Percentiles rank a stretch among this genome's conserved stretches.
phyloP scores from a whole-genome alignment of 2,797 vertebrate genomes.

The Molothrus ater region DNA sequence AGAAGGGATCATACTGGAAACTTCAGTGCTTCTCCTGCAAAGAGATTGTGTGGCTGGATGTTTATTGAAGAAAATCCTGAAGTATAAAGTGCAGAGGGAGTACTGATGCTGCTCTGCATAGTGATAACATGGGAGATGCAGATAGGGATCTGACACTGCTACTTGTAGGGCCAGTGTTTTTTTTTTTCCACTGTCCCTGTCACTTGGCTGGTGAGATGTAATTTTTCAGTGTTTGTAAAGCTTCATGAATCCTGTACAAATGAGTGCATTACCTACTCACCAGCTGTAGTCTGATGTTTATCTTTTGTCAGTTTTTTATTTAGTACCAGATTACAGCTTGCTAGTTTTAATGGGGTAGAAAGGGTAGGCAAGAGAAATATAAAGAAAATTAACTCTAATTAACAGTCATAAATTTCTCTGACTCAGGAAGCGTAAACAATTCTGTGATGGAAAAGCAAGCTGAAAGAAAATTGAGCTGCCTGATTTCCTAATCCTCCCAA shows the following conservation, averaged over 20 bases:
- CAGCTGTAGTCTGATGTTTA: not conserved
- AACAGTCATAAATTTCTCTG: constrained; percentile 19
- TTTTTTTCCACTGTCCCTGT: not conserved
- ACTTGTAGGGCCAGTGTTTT: not conserved
- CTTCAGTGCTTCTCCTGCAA: not conserved
- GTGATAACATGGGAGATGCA: not conserved
- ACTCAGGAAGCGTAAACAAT: not conserved
- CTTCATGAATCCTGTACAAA: not conserved
- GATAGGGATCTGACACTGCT: not conserved
- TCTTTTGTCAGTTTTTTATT: constrained; percentile 19
- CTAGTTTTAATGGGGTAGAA: constrained; percentile 6
- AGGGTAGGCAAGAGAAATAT: constrained; percentile 7
- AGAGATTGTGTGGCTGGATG: not conserved
- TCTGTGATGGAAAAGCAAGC: not conserved
- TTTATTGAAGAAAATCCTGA: not conserved
- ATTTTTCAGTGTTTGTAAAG: not conserved
- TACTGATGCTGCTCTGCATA: not conserved
- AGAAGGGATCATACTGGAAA: not conserved
- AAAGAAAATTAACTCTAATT: constrained; percentile 44
- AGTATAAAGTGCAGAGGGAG: not conserved
- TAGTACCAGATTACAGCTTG: not conserved
- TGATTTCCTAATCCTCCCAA: constrained; percentile 34
- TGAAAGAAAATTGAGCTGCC: not conserved
- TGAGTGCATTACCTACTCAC: not conserved
- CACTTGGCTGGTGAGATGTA: not conserved